Base-by-base conservation (phyloP, 2,888 invertebrate genomes). In the Creontiades dilutus region DNA sequence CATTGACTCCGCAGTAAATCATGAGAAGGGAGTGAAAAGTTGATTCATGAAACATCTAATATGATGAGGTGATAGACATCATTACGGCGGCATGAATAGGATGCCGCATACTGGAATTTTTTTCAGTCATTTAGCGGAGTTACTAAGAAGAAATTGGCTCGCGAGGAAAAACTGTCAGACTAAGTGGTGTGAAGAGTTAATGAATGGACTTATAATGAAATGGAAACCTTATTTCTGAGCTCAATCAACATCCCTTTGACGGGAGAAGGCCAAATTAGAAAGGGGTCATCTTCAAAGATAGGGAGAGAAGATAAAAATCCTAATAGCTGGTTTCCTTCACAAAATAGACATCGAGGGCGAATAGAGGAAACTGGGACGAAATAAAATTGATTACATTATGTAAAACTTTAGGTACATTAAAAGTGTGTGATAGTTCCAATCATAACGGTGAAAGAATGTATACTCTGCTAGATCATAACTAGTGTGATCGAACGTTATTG, bases 151-250 rank as follows among this genome's bases (percentile, higher is more conserved):
- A 27, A 23, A 23, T 68, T 23, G 23, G 68, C 27, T 23, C 0
- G 23, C 12, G 68, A 52, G 27, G 7, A 68, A 68, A 68, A 19
- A 68, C 68, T 23, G 19, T 61, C 61, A 61, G 68, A 19, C 68
- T 68, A 68, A 23, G 68, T 68, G 68, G 68, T 16, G 27, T 68
- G 52, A 19, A 82, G 82, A 19, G 82, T 52, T 82, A 82, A 82
- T 82, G 82, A 82, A 82, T 82, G 52, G 47, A 27, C 82, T 82
- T 52, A 82, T 82, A 82, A 82, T 82, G 52, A 23, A 82, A 82
- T 82, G 82, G 82, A 82, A 82, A 82, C 82, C 82, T 82, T 82
- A 82, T 82, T 82, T 82, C 47, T 14, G 47, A 52, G 82, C 82
- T 82, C 82, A 82, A 82, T 82, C 82, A 82, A 82, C 82, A 48